phyloP scores from a whole-genome alignment of 2,888 invertebrate genomes.

The Cacoxenus indagator region DNA sequence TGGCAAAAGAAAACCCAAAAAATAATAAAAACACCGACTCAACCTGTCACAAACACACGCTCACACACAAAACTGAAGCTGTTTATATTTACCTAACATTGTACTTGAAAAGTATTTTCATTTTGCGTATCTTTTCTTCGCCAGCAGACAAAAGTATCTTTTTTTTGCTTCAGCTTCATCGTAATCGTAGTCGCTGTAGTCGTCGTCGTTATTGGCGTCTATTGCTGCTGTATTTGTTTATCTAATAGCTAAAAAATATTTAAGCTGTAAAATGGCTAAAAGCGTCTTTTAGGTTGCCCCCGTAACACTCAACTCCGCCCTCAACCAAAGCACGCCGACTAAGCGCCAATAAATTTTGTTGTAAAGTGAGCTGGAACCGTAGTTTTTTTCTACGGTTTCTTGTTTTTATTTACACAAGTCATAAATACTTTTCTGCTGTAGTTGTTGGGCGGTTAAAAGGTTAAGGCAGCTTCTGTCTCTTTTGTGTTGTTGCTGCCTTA shows the following conservation, averaged over 20 bases:
- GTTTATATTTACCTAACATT: constrained; percentile 67
- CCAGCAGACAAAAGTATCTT: neutral
- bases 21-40: neutral
- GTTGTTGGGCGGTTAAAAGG: constrained; percentile 14
- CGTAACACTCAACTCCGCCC: neutral
- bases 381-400: no score
- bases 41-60: no score
- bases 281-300: constrained; percentile 23
- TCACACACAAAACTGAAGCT: constrained; percentile 44
- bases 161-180: neutral
- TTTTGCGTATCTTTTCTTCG: constrained; percentile 31
- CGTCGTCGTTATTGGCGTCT: constrained; percentile 5
- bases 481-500: neutral
- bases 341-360: constrained; percentile 15
- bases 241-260: constrained; percentile 52
- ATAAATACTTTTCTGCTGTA: constrained; percentile 40
- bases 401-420: constrained; percentile 40
- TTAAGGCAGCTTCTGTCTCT: neutral
- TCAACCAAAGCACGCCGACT: neutral
- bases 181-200: neutral
- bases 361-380: no score
- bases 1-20: constrained; percentile 32
- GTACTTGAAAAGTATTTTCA: constrained; percentile 61
- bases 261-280: constrained; percentile 39
- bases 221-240: constrained; percentile 49